phyloP scores from a whole-genome alignment of 1,140 invertebrate genomes.

The Bombus haemorrhoidalis region DNA sequence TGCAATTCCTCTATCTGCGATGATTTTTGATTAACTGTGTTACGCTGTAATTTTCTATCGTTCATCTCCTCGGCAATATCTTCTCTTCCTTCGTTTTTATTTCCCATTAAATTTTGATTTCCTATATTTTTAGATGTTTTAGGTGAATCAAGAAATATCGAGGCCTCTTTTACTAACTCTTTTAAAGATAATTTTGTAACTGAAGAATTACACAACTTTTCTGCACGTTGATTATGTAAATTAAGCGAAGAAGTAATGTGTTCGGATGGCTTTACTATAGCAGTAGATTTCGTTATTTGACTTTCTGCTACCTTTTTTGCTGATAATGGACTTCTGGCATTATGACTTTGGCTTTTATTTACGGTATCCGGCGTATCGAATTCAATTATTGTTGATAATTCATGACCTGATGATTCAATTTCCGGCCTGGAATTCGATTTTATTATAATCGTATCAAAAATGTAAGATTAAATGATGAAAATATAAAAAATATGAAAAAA shows the following conservation, averaged over 20 bases:
- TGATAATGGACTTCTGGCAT: slow-evolving; percentile 56
- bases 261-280: slow-evolving; percentile 57
- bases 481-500: not conserved
- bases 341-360: slow-evolving; percentile 68
- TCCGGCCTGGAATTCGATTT: slow-evolving; percentile 65
- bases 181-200: slow-evolving; percentile 14
- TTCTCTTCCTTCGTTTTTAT: slow-evolving; percentile 4
- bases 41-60: slow-evolving; percentile 54
- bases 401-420: slow-evolving; percentile 78
- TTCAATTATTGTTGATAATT: slow-evolving; percentile 87
- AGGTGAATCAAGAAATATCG: not conserved
- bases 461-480: not conserved
- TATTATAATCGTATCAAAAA: not conserved
- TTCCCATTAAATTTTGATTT: not conserved
- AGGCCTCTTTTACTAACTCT: not conserved
- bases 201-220: not conserved
- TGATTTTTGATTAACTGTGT: slow-evolving; percentile 1
- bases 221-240: not conserved
- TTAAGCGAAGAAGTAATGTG: slow-evolving; percentile 60
- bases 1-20: slow-evolving; percentile 11
- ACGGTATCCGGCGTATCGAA: slow-evolving; percentile 84
- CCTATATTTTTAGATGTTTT: slow-evolving; percentile 8
- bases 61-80: not conserved
- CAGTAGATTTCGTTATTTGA: slow-evolving; percentile 30
- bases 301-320: slow-evolving; percentile 46